Percentiles rank a stretch among this genome's conserved stretches.
phyloP scores from a whole-genome alignment of 2,113 vertebrate genomes.

The Vidua macroura region DNA sequence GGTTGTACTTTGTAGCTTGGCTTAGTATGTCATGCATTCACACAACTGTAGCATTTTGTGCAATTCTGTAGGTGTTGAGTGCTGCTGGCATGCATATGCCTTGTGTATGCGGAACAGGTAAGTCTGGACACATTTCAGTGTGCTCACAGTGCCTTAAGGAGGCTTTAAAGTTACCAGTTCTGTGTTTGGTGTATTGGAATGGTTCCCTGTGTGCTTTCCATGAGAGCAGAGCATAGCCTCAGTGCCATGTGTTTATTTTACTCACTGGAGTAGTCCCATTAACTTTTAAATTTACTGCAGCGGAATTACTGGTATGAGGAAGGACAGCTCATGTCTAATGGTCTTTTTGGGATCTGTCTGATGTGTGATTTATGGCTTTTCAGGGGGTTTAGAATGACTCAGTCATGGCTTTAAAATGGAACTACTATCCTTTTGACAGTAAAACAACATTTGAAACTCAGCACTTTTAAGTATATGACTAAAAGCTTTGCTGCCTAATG shows the following conservation, averaged over 20 bases:
- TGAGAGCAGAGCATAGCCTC: background rate
- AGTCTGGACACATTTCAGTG: background rate
- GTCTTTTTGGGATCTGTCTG: constrained; percentile 49
- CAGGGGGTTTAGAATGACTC: constrained; percentile 10
- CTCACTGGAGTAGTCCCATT: constrained; percentile 36
- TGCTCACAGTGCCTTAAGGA: background rate
- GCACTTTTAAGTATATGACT: background rate
- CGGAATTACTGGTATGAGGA: constrained; percentile 39
- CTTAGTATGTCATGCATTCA: background rate
- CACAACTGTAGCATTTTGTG: background rate
- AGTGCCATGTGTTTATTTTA: constrained; percentile 25
- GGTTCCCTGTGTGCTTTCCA: background rate
- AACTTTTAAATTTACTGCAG: constrained; percentile 38
- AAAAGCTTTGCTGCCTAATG: constrained; percentile 42
- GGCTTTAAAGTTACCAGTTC: background rate
- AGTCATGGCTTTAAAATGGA: constrained; percentile 13
- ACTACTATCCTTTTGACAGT: constrained; percentile 10
- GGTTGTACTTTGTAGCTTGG: background rate
- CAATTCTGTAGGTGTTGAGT: background rate
- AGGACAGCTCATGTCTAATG: constrained; percentile 16
- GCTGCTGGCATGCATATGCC: background rate
- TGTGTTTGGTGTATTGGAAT: background rate
- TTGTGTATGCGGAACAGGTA: background rate
- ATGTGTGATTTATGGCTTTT: constrained; percentile 25
- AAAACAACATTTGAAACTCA: constrained; percentile 13